Conservation (phyloP, 2,113 vertebrate genomes). For the Myodes glareolus region DNA sequence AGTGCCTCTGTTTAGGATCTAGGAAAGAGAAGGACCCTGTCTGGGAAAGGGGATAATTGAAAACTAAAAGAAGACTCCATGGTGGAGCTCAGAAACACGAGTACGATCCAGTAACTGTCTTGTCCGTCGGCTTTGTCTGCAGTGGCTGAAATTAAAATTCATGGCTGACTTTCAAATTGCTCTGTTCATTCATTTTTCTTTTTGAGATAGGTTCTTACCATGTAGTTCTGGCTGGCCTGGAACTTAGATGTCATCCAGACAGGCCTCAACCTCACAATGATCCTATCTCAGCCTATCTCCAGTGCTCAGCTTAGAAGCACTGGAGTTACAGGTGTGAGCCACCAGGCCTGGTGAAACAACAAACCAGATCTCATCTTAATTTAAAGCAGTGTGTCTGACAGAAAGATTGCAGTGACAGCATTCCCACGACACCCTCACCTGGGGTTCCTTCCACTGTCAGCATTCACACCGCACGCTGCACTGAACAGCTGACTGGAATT, state of each 20-base stretch:
- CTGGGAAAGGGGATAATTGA: no score
- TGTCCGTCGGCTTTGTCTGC: background rate
- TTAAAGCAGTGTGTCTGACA: slow-evolving; percentile 1
- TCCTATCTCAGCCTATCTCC: no score
- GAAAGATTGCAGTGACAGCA: background rate
- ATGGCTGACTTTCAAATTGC: background rate
- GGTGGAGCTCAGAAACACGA: background rate
- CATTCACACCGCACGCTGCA: background rate
- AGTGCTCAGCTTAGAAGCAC: no score
- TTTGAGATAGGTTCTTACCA: background rate
- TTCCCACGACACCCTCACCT: background rate
- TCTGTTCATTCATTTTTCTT: background rate
- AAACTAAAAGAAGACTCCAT: background rate
- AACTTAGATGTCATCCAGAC: background rate
- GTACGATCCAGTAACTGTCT: background rate
- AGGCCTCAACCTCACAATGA: background rate
- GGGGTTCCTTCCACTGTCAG: background rate
- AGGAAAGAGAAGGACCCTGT: background rate
- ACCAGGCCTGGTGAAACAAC: background rate
- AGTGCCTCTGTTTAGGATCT: background rate
- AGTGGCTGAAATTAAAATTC: background rate
- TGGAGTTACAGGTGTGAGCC: background rate
- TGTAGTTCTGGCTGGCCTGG: background rate
- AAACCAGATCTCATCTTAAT: background rate
- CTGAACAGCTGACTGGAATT: background rate